Evolutionary conservation across 2,113 vertebrate species (phyloP), one percentile per base, ranked within the genome.

Genomic region (Lophotis ruficrista): DNA sequence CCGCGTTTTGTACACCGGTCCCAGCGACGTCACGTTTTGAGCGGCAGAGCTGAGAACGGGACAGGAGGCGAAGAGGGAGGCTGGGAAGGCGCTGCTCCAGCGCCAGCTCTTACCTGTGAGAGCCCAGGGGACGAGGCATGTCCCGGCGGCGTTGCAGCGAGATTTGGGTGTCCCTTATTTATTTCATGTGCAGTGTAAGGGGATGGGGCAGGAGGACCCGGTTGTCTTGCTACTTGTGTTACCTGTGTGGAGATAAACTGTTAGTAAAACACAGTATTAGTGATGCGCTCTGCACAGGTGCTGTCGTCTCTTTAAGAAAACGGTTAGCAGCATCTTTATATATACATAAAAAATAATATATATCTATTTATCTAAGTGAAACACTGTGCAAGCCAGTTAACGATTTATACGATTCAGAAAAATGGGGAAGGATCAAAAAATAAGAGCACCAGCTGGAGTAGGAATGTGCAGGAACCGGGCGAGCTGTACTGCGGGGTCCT

Each of bases 131-230:
- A 99, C 93, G 99, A 98, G 38, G 99, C 98, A 97, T 99, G 99
- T 98, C 99, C 99, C 37, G 99, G 99, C 41, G 99, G 99, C 5
- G 99, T 99, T 88, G 98, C 99, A 57, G 99, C 98, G 96, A 99
- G 98, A 94, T 97, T 99, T 25, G 99, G 98, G 96, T 99, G 99
- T 97, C 99, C 99, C 98, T 99, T 99, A 98, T 97, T 98, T 98
- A 99, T 98, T 98, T 99, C 99, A 96, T 99, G 99, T 96, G 99
- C 97, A 97, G 98, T 97, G 93, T 99, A 99, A 91, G 98, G 98
- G 97, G 98, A 98, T 94, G 99, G 98, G 92, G 99, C 98, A 19
- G 98, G 97, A 95, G 98, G 98, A 94, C 98, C 98, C 76, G 98
- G 98, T 64, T 99, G 99, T 97, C 99, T 99, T 93, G 99, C 98